These are phyloP conservation scores for Seriola aureovittata DNA, from an alignment of 2,113 vertebrate species.

Conservation along the genomic window DNA sequence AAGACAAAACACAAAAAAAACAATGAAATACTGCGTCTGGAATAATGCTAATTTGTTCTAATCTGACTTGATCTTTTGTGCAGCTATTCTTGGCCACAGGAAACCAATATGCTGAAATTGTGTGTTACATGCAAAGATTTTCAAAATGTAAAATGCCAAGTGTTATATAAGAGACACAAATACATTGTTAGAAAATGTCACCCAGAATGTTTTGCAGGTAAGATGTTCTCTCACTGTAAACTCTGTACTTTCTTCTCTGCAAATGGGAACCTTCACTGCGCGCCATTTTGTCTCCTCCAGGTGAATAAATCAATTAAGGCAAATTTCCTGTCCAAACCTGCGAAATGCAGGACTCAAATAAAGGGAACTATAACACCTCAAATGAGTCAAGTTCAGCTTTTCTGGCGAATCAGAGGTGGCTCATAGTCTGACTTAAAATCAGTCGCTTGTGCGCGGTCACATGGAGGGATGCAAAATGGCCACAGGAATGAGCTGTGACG, in stretches of 20 bases:
- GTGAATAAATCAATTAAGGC: neutral
- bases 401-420: neutral
- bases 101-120: neutral
- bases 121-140: conserved; percentile 11
- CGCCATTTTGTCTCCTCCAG: conserved; percentile 55
- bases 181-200: conserved; percentile 54
- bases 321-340: neutral
- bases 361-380: neutral
- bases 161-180: conserved; percentile 20
- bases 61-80: neutral
- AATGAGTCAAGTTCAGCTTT: neutral
- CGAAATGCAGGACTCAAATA: neutral
- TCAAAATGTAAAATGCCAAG: conserved; percentile 22
- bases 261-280: conserved; percentile 37
- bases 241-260: neutral
- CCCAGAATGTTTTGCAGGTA: conserved; percentile 58
- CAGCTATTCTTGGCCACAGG: neutral
- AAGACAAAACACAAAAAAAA: neutral
- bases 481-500: conserved; percentile 60
- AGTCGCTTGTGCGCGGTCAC: conserved; percentile 4
- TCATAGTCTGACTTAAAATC: neutral
- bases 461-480: conserved; percentile 62
- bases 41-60: neutral
- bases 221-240: conserved; percentile 32
- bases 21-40: neutral